Base-by-base conservation (phyloP, 1,140 invertebrate species). In the Drosophila tani region DNA sequence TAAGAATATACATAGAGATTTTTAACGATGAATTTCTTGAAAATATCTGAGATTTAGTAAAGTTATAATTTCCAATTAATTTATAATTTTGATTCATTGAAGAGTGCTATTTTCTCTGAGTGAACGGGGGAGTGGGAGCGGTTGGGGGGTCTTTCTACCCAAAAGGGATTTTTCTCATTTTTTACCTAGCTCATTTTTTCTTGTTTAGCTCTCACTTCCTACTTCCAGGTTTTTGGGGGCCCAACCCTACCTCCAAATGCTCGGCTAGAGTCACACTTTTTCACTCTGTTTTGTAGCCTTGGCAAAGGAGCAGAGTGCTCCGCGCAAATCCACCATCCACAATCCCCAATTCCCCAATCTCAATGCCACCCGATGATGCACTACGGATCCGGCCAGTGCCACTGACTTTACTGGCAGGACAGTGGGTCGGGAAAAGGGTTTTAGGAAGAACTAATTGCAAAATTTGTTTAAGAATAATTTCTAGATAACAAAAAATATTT, bases 361-460 rank as follows among this genome's bases (percentile, higher is more conserved):
- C 77, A 84, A 81, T 84, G 77, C 84, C 73, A 81, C 73, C 78
- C 81, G 68, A 73, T 88, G 84, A 84, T 81, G 84, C 83, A 87
- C 85, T 70, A 68, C 51, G 67, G 62, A 50, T 24, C 27, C 15
- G 40, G 47, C 41, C 73, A 71, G 38, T 67, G 69, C 82, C 65
- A 56, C 74, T 55, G 68, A 71, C 58, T 88, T 69, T 67, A 62
- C n/a, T 49, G 35, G 41, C 4, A 60, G 35, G 21, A 69, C 50
- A 57, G 64, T 69, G 80, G 82, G 64, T 1, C n/a, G 1, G 15
- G 9, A 35, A 24, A 29, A 29, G 24, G n/a, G 14, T 29, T 19
- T 21, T 12, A 24, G 27, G 12, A 8, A 8, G n/a, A 17, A n/a
- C 4, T 24, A 24, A 0, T 24, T 24, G 21, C 21, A 24, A 3